Percentiles rank a stretch among this genome's conserved stretches.
phyloP scores from a whole-genome alignment of 2,797 vertebrate species.

The Enteromius afrohamiltoni region DNA sequence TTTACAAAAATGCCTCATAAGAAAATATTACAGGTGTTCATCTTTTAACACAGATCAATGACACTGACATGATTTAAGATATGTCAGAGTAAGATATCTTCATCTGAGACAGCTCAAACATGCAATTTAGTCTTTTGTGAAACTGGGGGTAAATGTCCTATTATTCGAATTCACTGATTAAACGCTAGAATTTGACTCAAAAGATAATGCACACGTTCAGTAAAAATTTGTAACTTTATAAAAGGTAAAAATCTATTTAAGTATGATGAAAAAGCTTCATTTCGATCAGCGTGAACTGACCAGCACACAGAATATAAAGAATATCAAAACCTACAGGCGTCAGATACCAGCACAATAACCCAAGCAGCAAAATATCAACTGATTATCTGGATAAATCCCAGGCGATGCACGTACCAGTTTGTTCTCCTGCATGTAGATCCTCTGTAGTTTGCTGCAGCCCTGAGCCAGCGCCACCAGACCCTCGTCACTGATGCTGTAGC shows the following conservation, averaged over 20 bases:
- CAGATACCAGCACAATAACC: background rate
- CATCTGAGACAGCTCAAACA: no score
- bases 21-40: no score
- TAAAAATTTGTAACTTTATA: no score
- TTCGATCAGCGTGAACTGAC: no score
- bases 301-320: background rate
- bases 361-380: background rate
- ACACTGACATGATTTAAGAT: no score
- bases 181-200: background rate
- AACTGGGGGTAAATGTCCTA: background rate
- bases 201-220: background rate
- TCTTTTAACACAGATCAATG: no score
- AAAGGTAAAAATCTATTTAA: background rate
- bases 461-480: constrained; percentile 93
- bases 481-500: constrained; percentile 95
- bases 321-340: background rate
- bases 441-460: constrained; percentile 92
- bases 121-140: no score
- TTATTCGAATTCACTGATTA: background rate
- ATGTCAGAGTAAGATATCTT: no score
- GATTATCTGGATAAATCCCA: background rate
- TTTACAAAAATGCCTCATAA: no score
- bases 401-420: constrained; percentile 88
- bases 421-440: constrained; percentile 99
- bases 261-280: no score